Percentiles rank a stretch among this genome's conserved stretches.
Evolutionary conservation across 2,113 vertebrate species (phyloP).

Genomic region (Echinops telfairi): DNA sequence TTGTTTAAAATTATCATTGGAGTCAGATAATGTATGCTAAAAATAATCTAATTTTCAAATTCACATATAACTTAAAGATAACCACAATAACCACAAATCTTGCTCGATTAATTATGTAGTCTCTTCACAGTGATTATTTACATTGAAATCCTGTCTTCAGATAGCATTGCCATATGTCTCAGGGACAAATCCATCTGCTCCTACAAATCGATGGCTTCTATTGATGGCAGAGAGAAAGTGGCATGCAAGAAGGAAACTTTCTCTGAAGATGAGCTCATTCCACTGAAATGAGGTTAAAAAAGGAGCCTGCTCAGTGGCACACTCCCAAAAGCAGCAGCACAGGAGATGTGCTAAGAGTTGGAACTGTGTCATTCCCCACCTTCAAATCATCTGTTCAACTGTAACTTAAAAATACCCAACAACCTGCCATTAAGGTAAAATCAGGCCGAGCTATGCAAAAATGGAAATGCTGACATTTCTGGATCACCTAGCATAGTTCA

Average conservation of each 20-base stretch:
- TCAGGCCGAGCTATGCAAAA: slow-evolving; percentile 42
- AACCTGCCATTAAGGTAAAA: slow-evolving; percentile 70
- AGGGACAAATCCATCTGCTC: not conserved
- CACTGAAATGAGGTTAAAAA: slow-evolving; percentile 62
- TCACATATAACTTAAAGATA: not conserved
- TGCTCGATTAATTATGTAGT: slow-evolving; percentile 49
- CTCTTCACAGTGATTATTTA: not conserved
- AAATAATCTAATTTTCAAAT: slow-evolving; percentile 15
- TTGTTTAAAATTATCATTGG: slow-evolving; percentile 1
- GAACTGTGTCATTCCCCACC: slow-evolving; percentile 68
- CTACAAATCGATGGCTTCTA: slow-evolving; percentile 19
- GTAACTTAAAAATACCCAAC: slow-evolving; percentile 55
- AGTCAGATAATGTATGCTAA: not conserved
- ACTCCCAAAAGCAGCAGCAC: slow-evolving; percentile 56
- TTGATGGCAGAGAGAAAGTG: slow-evolving; percentile 25
- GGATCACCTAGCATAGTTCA: slow-evolving; percentile 32
- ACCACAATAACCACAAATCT: not conserved
- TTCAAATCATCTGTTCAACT: slow-evolving; percentile 65
- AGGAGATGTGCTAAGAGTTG: slow-evolving; percentile 64
- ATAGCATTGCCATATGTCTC: not conserved
- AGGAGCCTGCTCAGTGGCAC: slow-evolving; percentile 52
- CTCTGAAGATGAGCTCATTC: slow-evolving; percentile 58
- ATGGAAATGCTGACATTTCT: slow-evolving; percentile 45
- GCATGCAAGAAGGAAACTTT: slow-evolving; percentile 41
- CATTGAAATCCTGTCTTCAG: not conserved